Evolutionary conservation across 2,113 vertebrate species (phyloP), one percentile per base, ranked within the genome.

Genomic region (Hypocryptadius cinnamomeus): DNA sequence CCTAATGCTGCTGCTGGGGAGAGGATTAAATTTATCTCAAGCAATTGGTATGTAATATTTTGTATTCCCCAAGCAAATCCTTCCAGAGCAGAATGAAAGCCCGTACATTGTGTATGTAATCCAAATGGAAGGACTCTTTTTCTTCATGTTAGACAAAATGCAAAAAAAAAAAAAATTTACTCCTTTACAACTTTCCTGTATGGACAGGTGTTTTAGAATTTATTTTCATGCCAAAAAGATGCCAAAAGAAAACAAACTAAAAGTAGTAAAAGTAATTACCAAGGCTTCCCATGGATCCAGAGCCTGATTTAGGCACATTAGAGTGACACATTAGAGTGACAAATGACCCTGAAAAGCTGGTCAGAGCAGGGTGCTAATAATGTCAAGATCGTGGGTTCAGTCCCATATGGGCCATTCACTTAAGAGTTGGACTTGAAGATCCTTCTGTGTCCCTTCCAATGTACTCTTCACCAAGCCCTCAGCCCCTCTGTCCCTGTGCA

Each of bases 21-120:
- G 31, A 95, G 63, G 73, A 95, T 95, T 94, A 92, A 68, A 94
- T 94, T 93, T 86, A 90, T 93, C 83, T 74, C 60, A 76, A 56
- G 40, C 44, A 64, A 63, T 63, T 78, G 53, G 50, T 71, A 40
- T 68, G 59, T 21, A 68, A 64, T 80, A 61, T 76, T 94, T 87
- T 44, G 23, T 82, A 87, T 81, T 93, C 80, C 61, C 59, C 40
- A 79, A 35, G 78, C 31, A 93, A 86, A 87, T 68, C 53, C 40
- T 86, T 79, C 37, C 25, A 51, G 31, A 44, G 65, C 19, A 80
- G 64, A 86, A 80, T n/a, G 79, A 85, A 84, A 84, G n/a, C 79
- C 31, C 31, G 77, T 45, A 47, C 28, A 42, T 16, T 35, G 12
- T 78, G 21, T 19, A 57, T 42, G 42, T 53, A 66, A 84, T 84